Percentiles rank a stretch among this genome's conserved stretches.
These are phyloP conservation scores for Nothura maculosa DNA, from an alignment of 2,797 vertebrate species.

Conservation along the genomic window DNA sequence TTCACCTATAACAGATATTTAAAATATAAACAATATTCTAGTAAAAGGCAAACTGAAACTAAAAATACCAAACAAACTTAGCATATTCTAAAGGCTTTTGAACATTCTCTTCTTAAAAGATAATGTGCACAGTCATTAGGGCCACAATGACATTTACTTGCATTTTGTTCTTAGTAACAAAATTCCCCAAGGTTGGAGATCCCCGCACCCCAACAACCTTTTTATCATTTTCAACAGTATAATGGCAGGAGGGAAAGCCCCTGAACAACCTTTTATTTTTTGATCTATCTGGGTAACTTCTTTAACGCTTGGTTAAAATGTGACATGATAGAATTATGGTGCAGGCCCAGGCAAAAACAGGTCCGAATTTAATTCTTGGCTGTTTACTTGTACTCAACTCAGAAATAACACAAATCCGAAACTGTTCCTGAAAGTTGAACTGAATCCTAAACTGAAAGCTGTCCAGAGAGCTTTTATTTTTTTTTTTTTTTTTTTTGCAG, in stretches of 20 bases:
- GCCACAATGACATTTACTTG: not conserved
- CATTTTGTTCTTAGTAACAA: not conserved
- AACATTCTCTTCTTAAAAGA: not conserved
- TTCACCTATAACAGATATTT: not conserved
- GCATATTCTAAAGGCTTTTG: not conserved
- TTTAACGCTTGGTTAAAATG: not conserved
- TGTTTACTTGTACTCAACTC: not conserved
- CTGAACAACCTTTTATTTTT: not conserved
- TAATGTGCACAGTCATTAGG: not conserved
- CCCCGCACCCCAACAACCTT: not conserved
- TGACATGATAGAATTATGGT: not conserved
- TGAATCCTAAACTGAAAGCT: not conserved
- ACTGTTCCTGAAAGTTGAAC: not conserved
- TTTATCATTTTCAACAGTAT: not conserved
- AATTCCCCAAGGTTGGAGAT: not conserved
- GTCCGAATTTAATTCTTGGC: not conserved
- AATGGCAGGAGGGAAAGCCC: accelerated
- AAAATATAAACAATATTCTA: not conserved
- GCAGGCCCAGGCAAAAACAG: not conserved
- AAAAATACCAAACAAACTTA: not conserved
- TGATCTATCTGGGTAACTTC: not conserved
- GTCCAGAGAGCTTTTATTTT: not conserved
- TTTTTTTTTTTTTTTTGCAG: not conserved
- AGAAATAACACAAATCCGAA: not conserved
- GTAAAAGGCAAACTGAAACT: not conserved